Evolutionary conservation across 2,888 invertebrate species (phyloP).

Genomic region (Pristionchus mayeri): DNA sequence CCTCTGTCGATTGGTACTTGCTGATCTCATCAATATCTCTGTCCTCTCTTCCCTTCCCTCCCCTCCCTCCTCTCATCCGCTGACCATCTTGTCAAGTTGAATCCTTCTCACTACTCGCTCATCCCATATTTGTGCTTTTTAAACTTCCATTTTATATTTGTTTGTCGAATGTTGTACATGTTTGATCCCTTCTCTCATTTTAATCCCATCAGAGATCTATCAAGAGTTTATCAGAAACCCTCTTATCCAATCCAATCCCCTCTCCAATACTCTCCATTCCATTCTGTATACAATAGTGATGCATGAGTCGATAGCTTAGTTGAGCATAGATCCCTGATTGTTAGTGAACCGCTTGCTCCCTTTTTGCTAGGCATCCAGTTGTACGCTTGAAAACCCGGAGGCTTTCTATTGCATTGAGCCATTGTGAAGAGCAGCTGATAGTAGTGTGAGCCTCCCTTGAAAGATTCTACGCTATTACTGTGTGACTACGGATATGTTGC

Average conservation of each 20-base stretch:
- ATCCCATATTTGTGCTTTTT: slow-evolving; percentile 21
- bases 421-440: neutral
- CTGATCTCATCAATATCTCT: slow-evolving; percentile 20
- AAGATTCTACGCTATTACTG: slow-evolving; percentile 41
- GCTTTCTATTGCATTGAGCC: neutral
- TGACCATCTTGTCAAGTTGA: neutral
- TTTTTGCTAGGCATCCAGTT: slow-evolving; percentile 18
- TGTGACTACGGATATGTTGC: slow-evolving; percentile 1
- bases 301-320: slow-evolving; percentile 12
- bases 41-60: neutral
- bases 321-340: slow-evolving; percentile 2
- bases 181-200: neutral
- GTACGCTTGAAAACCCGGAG: neutral
- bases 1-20: slow-evolving; percentile 5
- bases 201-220: neutral
- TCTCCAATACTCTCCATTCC: neutral
- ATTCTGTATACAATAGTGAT: slow-evolving; percentile 1
- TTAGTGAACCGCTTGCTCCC: slow-evolving; percentile 23
- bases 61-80: neutral
- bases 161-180: neutral
- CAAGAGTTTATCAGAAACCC: neutral
- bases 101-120: slow-evolving; percentile 38
- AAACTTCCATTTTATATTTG: neutral
- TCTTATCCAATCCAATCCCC: neutral
- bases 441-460: neutral